Percentiles rank a stretch among this genome's conserved stretches.
These are phyloP conservation scores for Fistularia tabacaria DNA, from an alignment of 2,797 vertebrate species.

Conservation along the genomic window DNA sequence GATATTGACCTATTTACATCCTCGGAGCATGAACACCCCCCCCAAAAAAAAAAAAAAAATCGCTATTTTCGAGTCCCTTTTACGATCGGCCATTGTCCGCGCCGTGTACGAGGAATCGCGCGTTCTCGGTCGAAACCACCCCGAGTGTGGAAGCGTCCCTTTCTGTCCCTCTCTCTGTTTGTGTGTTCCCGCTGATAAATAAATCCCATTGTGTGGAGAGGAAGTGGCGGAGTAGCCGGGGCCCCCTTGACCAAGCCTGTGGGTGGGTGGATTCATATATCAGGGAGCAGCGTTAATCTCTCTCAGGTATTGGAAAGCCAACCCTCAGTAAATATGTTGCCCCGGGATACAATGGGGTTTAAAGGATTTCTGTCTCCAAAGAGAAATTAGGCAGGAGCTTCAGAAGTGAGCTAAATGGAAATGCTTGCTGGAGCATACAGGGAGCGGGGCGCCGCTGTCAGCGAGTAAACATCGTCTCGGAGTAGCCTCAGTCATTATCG, in stretches of 20 bases:
- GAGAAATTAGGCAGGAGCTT: constrained; percentile 92
- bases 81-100: background rate
- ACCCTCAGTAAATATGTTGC: constrained; percentile 97
- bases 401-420: constrained; percentile 95
- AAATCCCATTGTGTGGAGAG: constrained; percentile 67
- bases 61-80: background rate
- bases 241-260: constrained; percentile 65
- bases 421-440: constrained; percentile 89
- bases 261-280: constrained; percentile 94
- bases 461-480: constrained; percentile 90
- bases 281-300: constrained; percentile 93
- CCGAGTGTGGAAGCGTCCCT: constrained; percentile 20
- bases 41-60: too few relatives aligned
- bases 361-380: constrained; percentile 99
- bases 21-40: too few relatives aligned
- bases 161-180: constrained; percentile 20
- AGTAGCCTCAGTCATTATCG: constrained; percentile 87
- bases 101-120: too few relatives aligned
- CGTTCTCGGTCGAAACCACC: background rate
- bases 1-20: too few relatives aligned
- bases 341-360: constrained; percentile 93
- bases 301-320: constrained; percentile 93
- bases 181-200: constrained; percentile 48
- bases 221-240: constrained; percentile 55
- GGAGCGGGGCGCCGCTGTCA: constrained; percentile 83